Evolutionary conservation across 2,888 invertebrate genomes (phyloP), one percentile per base, ranked within the genome.

Genomic region (Dasysyrphus tricinctus): DNA sequence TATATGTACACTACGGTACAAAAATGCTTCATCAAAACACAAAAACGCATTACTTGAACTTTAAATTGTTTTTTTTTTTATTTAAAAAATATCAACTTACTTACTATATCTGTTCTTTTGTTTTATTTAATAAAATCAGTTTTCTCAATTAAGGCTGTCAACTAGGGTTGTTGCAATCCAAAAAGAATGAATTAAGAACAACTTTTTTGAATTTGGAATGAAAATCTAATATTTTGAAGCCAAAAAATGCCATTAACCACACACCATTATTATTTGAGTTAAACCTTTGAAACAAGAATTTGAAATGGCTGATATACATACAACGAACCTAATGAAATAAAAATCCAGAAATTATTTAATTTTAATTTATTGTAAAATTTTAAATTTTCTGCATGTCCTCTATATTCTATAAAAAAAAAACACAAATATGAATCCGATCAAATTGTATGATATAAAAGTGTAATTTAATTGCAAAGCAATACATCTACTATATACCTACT

Each of bases 391-490:
- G 69, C 69, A 73, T 44, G 37, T 37, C 42, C 44, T 56, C 61
- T 51, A 59, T 67, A 77, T 77, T 49, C 32, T 12, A 76, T 19
- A 65, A 7, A 51, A 76, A 16, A 9, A 63, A 51, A 59, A 39
- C 39, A 34, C 19, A 51, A 70, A 61, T 56, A 16, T 19, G 11
- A 63, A 65, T 57, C 67, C 8, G 65, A 63, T 49, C 47, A 63
- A 54, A 63, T 44, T 47, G 14, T 67, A 67, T 56, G 24, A 73
- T 49, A 57, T 63, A 34, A 61, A 16, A 70, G 29, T 61, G 57
- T 83, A 56, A 79, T 79, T 79, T 29, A 51, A 80, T 73, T 77
- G 69, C 67, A 69, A 80, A 77, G 69, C 77, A 77, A 77, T 74
- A 47, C 6, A 24, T 56, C 9, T 39, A 42, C n/a, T 59, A 69